Evolutionary conservation across 2,113 vertebrate genomes (phyloP).

Genomic region (Anguilla japonica): DNA sequence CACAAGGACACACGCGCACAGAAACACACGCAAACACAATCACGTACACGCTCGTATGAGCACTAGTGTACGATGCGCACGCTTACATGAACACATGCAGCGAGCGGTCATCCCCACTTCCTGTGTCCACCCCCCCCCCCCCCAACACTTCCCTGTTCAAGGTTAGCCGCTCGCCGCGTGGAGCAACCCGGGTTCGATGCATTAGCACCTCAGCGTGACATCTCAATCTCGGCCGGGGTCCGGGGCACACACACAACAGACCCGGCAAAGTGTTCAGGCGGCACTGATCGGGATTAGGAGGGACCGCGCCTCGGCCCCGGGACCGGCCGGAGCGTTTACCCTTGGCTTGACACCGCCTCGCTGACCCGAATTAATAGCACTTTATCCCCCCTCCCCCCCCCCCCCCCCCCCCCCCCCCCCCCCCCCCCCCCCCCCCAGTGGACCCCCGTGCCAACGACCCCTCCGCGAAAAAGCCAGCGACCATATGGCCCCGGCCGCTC

Average conservation of each 20-base stretch:
- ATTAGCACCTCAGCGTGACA: conserved; percentile 70
- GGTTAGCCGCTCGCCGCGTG: conserved; percentile 68
- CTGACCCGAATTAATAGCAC: conserved; percentile 62
- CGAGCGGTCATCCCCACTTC: conserved; percentile 28
- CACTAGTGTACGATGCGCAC: conserved; percentile 6
- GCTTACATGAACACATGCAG: background rate
- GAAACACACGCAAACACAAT: conserved; percentile 5
- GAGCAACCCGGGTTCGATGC: conserved; percentile 58
- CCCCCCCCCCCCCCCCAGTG: conserved; percentile 55
- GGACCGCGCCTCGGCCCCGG: conserved; percentile 48
- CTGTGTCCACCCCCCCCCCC: conserved; percentile 18
- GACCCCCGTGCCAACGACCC: conserved; percentile 31
- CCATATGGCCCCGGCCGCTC: conserved; percentile 67
- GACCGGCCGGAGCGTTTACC: conserved; percentile 53
- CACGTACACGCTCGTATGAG: conserved; percentile 32
- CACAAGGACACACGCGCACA: conserved; percentile 4
- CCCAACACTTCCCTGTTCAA: conserved; percentile 54
- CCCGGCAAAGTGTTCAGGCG: conserved; percentile 35
- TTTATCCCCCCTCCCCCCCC: conserved; percentile 57
- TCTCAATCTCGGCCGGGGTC: conserved; percentile 53
- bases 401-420: conserved; percentile 55
- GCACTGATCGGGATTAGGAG: conserved; percentile 38
- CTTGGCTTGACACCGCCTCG: conserved; percentile 58
- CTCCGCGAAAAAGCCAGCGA: conserved; percentile 11
- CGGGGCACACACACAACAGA: background rate